phyloP scores from a whole-genome alignment of 1,140 invertebrate genomes.

The Diabrotica undecimpunctata region DNA sequence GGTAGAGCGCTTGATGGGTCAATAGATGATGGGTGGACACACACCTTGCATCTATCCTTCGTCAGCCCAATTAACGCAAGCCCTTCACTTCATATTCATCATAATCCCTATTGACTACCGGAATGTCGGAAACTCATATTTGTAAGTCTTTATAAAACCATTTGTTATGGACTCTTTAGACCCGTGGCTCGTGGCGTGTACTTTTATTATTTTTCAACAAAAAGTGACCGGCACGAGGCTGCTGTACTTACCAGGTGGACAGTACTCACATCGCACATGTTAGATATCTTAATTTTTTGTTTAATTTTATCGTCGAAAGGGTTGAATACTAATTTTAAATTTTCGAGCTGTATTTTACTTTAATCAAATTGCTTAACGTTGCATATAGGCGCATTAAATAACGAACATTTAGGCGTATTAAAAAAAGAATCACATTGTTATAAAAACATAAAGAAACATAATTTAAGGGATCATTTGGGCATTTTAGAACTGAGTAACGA shows the following conservation, averaged over 20 bases:
- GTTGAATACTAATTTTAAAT: too few relatives aligned
- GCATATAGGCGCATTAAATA: too few relatives aligned
- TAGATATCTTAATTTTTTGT: neutral
- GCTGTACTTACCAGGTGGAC: conserved; percentile 6
- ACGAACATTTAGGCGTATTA: too few relatives aligned
- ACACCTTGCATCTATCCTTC: conserved; percentile 8
- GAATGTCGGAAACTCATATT: conserved; percentile 15
- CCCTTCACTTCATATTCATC: conserved; percentile 24
- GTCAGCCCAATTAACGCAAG: conserved; percentile 26
- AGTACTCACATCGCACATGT: neutral
- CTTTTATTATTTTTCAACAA: neutral
- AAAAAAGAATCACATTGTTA: too few relatives aligned
- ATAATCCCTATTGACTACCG: conserved; percentile 23
- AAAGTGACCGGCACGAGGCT: conserved; percentile 10
- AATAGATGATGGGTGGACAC: conserved; percentile 11
- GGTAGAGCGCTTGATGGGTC: conserved; percentile 7
- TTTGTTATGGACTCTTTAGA: conserved; percentile 22
- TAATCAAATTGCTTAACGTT: too few relatives aligned
- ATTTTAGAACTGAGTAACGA: too few relatives aligned
- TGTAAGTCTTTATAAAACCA: conserved; percentile 22
- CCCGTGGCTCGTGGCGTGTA: conserved; percentile 19
- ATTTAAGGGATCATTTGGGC: too few relatives aligned
- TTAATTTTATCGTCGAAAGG: neutral
- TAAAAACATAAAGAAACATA: too few relatives aligned
- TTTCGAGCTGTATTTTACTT: too few relatives aligned